These are phyloP conservation scores for Trematomus bernacchii DNA, from an alignment of 2,797 vertebrate species.

Conservation along the genomic window DNA sequence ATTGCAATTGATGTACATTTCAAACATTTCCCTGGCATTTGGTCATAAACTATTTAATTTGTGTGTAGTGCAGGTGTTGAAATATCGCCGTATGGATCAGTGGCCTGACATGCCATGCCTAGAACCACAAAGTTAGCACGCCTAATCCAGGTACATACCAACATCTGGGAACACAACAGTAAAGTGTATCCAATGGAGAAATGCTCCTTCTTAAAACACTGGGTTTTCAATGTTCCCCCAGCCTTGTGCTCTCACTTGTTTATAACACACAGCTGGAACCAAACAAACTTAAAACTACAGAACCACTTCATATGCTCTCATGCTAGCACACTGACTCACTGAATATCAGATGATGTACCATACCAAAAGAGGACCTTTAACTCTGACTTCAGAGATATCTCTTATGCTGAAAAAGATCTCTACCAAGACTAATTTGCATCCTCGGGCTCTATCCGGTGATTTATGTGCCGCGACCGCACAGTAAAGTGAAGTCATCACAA, in stretches of 20 bases:
- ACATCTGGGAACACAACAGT: background rate
- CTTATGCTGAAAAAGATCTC: slow-evolving; percentile 34
- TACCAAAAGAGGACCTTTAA: slow-evolving; percentile 26
- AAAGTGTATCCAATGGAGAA: background rate
- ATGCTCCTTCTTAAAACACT: background rate
- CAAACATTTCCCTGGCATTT: background rate
- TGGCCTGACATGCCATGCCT: background rate
- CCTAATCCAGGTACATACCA: background rate
- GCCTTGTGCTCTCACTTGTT: slow-evolving; percentile 30
- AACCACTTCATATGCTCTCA: slow-evolving; percentile 29
- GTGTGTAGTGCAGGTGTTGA: background rate
- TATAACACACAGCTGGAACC: slow-evolving; percentile 40
- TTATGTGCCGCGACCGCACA: slow-evolving; percentile 35
- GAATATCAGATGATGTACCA: slow-evolving; percentile 7
- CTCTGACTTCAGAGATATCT: slow-evolving; percentile 29
- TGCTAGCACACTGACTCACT: background rate
- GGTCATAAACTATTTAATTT: background rate
- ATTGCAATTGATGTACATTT: background rate
- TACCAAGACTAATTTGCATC: slow-evolving; percentile 44
- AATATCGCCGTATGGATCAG: background rate
- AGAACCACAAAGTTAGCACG: background rate
- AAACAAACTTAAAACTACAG: slow-evolving; percentile 32
- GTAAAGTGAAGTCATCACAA: slow-evolving; percentile 36
- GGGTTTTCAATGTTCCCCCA: slow-evolving; percentile 23
- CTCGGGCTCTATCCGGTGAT: slow-evolving; percentile 45